A percentile compares a stretch with the other conserved stretches of the same genome.
Evolutionary conservation across 2,113 vertebrate species (phyloP).

Genomic region (Melanostigma gelatinosum): DNA sequence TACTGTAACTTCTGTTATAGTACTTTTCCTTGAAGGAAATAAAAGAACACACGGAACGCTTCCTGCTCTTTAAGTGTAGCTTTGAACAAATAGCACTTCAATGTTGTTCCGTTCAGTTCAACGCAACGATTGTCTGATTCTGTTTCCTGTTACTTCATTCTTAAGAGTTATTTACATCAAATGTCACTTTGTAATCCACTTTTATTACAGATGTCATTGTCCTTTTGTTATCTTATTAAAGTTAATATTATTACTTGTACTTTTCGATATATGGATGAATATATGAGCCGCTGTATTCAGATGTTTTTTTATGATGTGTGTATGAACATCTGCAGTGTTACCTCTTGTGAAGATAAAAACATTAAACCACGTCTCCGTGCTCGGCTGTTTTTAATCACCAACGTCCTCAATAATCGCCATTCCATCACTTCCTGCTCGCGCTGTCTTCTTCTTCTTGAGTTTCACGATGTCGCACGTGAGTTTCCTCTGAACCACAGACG

Average conservation of each 20-base stretch:
- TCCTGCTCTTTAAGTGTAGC: conserved; percentile 91
- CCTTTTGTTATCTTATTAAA: conserved; percentile 83
- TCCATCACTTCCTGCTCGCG: background rate
- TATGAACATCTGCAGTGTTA: conserved; percentile 86
- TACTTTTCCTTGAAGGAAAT: conserved; percentile 99
- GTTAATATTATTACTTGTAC: conserved; percentile 87
- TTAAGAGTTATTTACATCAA: conserved; percentile 83
- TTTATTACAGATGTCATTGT: conserved; percentile 88
- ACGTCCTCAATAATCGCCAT: too few relatives aligned
- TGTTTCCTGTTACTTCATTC: conserved; percentile 92
- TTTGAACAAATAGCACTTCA: conserved; percentile 95
- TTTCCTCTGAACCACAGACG: conserved; percentile 37
- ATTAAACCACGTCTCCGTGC: conserved; percentile 69
- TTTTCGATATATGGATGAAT: conserved; percentile 85
- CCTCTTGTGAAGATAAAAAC: conserved; percentile 84
- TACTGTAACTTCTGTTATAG: conserved; percentile 99
- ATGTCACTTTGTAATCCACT: conserved; percentile 85
- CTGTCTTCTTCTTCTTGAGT: conserved; percentile 5
- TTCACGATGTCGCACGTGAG: conserved; percentile 21
- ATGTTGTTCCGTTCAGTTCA: conserved; percentile 94
- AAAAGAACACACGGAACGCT: conserved; percentile 73
- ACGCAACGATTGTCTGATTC: conserved; percentile 92
- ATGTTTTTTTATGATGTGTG: conserved; percentile 84
- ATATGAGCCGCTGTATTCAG: conserved; percentile 86
- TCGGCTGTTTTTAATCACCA: background rate